These are phyloP conservation scores for Lutraria lutraria DNA, from an alignment of 2,888 invertebrate genomes.

Conservation along the genomic window DNA sequence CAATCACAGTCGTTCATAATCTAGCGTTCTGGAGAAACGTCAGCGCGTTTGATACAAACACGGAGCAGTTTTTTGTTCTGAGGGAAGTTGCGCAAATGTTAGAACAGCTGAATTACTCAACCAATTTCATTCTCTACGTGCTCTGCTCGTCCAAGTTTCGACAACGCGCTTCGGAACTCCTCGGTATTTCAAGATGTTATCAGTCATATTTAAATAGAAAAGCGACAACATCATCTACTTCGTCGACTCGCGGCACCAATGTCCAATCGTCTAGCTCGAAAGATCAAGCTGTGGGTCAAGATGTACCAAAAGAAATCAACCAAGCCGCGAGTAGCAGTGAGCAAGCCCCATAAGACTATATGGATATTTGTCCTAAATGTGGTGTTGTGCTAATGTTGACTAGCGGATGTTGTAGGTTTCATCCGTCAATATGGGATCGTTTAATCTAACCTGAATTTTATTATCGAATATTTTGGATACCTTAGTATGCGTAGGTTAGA, in stretches of 20 bases:
- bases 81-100: slow-evolving; percentile 73
- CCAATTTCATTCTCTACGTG: slow-evolving; percentile 78
- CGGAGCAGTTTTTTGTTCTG: slow-evolving; percentile 57
- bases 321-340: neutral
- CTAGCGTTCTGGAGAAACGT: slow-evolving; percentile 62
- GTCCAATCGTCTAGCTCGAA: neutral
- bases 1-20: slow-evolving; percentile 73
- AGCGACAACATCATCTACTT: neutral
- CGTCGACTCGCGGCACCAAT: neutral
- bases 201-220: neutral
- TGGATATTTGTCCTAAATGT: too few species aligned
- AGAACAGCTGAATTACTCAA: slow-evolving; percentile 77
- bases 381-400: too few species aligned
- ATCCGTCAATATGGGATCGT: too few species aligned
- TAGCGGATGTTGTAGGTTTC: too few species aligned
- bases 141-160: slow-evolving; percentile 70
- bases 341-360: neutral
- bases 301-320: neutral
- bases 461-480: too few species aligned
- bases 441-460: too few species aligned
- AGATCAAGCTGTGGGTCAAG: neutral
- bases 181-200: slow-evolving; percentile 23
- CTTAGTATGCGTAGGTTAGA: too few species aligned
- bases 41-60: slow-evolving; percentile 71
- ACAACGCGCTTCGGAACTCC: neutral